Percentiles rank a stretch among this genome's conserved stretches.
Conservation (phyloP, 2,113 vertebrate species). For the Pseudopodoces humilis region DNA sequence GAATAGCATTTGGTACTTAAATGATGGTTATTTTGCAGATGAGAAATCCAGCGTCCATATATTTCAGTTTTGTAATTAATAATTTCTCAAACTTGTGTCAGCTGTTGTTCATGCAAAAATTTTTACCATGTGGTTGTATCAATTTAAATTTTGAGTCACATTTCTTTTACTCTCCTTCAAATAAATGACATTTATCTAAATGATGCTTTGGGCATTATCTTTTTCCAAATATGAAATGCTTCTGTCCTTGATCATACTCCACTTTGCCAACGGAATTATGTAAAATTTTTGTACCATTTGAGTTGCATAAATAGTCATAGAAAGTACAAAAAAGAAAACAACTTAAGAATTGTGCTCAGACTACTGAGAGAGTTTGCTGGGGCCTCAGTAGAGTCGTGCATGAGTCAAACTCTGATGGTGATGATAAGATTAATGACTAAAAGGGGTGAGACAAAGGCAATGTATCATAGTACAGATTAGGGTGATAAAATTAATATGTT, state of each 20-base stretch:
- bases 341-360: not conserved
- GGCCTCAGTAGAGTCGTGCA: fast-evolving
- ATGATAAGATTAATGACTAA: not conserved
- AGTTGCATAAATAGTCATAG: not conserved
- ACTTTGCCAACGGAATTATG: not conserved
- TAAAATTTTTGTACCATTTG: not conserved
- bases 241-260: not conserved
- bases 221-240: not conserved
- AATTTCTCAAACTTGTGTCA: not conserved
- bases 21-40: not conserved
- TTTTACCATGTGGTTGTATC: not conserved
- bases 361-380: not conserved
- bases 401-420: not conserved
- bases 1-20: not conserved
- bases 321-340: not conserved
- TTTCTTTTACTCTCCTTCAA: not conserved
- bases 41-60: not conserved
- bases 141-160: not conserved
- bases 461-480: not conserved
- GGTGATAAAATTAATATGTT: not conserved
- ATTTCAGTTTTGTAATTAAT: not conserved
- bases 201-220: not conserved
- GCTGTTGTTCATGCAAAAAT: not conserved
- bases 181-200: not conserved
- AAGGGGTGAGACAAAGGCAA: not conserved